Base-by-base conservation (phyloP, 2,113 vertebrate species). In the Varanus komodoensis region DNA sequence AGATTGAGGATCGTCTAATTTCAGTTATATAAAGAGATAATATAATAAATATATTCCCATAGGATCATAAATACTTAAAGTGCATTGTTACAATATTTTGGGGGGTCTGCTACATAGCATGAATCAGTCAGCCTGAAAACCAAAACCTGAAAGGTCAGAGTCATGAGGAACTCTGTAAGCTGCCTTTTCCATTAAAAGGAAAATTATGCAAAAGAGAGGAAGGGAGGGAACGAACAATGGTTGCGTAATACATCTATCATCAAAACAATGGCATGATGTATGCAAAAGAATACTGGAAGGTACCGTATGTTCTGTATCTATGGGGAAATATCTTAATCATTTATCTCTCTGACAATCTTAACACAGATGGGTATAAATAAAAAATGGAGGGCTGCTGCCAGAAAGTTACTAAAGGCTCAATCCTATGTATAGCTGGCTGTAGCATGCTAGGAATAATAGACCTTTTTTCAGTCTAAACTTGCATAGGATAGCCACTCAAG, bases 321-420 rank as follows among this genome's bases (percentile, higher is more conserved):
- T 80, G 88, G 91, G 44, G 71, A 52, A 93, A 90, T 94, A 93
- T 93, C 89, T 93, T 94, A 94, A 93, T 94, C 95, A 93, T 93
- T 95, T 94, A 89, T 93, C 54, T 94, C 93, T 94, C 64, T 91
- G 86, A 94, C 78, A 90, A 69, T 88, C 77, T 94, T 82, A 94
- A 91, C 79, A 94, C 82, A 95, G 94, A 91, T 92, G 93, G 64
- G 87, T 90, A 95, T 90, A 95, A 93, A 95, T 85, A 89, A 73
- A 87, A 90, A 94, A 87, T 89, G 29, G 61, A 69, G 1, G 79
- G 90, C 23, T 89, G 73, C 84, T 74, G 44, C 86, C 90, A 81
- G 82, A 85, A 81, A 1, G 82, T 88, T 92, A 92, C n/a, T 61
- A 92, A 44, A 44, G 38, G 38, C 38, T 44, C 38, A 44, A 44